Evolutionary conservation across 2,888 invertebrate genomes (phyloP).

Genomic region (Leuctra nigra): DNA sequence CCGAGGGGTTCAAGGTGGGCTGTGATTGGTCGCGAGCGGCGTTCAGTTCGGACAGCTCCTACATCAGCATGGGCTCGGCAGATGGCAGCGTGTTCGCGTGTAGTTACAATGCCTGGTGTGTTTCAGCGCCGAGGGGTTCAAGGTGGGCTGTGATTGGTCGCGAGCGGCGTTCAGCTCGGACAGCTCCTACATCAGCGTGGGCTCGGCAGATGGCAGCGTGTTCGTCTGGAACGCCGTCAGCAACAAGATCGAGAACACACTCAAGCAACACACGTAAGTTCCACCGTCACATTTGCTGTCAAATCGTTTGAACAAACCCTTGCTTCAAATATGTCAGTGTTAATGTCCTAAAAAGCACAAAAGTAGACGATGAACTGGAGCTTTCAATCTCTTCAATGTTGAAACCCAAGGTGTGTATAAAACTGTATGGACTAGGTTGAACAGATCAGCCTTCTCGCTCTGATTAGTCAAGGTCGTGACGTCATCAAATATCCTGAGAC

Average conservation of each 20-base stretch:
- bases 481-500: too few species aligned
- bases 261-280: slow-evolving; percentile 78
- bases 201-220: slow-evolving; percentile 85
- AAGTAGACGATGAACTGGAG: too few species aligned
- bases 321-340: too few species aligned
- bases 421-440: too few species aligned
- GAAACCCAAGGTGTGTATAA: too few species aligned
- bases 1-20: slow-evolving; percentile 91
- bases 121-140: slow-evolving; percentile 88
- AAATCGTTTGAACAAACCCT: too few species aligned
- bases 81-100: slow-evolving; percentile 91
- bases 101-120: too few species aligned
- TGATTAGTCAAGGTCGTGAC: too few species aligned
- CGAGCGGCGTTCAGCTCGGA: slow-evolving; percentile 89
- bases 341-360: too few species aligned
- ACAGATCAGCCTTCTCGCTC: too few species aligned
- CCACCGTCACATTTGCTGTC: not conserved
- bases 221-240: slow-evolving; percentile 85
- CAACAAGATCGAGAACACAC: slow-evolving; percentile 65
- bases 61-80: slow-evolving; percentile 84
- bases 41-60: slow-evolving; percentile 85
- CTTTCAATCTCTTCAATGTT: too few species aligned
- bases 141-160: slow-evolving; percentile 92
- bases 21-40: slow-evolving; percentile 91
- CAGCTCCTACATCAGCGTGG: slow-evolving; percentile 81